Evolutionary conservation across 2,797 vertebrate species (phyloP).

Genomic region (Kryptopterus vitreolus): DNA sequence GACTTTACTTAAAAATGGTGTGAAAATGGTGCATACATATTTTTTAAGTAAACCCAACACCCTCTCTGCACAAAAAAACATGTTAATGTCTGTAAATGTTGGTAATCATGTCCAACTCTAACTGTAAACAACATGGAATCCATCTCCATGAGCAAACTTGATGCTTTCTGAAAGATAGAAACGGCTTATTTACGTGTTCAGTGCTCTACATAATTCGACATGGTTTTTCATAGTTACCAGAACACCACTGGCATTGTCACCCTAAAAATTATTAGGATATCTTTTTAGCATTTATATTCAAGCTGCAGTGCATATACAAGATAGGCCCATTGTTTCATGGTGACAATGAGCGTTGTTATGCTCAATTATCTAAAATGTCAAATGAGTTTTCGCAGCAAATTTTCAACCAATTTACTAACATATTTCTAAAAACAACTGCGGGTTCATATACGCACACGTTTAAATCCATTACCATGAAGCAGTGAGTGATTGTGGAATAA

Average conservation of each 20-base stretch:
- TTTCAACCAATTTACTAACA: neutral
- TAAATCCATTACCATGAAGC: constrained; percentile 32
- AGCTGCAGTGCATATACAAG: neutral
- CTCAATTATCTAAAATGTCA: constrained; percentile 17
- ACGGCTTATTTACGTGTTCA: neutral
- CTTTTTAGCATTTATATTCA: neutral
- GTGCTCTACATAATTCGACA: neutral
- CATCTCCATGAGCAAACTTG: no score
- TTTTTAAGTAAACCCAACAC: no score
- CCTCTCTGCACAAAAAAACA: neutral
- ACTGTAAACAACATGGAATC: neutral
- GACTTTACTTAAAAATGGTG: no score
- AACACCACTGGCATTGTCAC: neutral
- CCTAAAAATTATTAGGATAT: neutral
- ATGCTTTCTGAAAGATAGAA: neutral
- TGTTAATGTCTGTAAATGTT: neutral
- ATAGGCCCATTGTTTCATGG: neutral
- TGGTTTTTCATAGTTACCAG: neutral
- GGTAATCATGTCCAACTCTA: neutral
- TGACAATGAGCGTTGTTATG: neutral
- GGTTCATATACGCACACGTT: constrained; percentile 23
- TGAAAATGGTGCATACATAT: no score
- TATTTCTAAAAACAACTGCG: constrained; percentile 1
- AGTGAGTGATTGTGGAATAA: constrained; percentile 39
- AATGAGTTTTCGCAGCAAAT: constrained; percentile 4